Base-by-base conservation (phyloP, 1,140 invertebrate genomes). In the Nebria ingens region DNA sequence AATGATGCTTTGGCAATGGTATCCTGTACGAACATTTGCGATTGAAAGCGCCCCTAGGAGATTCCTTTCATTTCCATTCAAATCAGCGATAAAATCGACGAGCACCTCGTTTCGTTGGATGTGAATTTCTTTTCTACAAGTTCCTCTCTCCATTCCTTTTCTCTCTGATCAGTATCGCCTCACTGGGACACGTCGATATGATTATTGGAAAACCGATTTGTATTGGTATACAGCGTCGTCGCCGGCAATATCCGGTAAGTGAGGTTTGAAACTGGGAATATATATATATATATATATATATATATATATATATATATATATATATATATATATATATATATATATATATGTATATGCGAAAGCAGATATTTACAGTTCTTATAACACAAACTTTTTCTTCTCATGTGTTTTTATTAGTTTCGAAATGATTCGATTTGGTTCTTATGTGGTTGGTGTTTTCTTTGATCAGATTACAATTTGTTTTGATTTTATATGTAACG, bases 151-250 rank as follows among this genome's bases (percentile, higher is more conserved):
- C n/a, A n/a, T n/a, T n/a, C n/a, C n/a, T n/a, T n/a, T n/a, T n/a
- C n/a, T n/a, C n/a, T n/a, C n/a, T n/a, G n/a, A n/a, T n/a, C n/a
- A n/a, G n/a, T n/a, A 45, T 34, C 40, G 9, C 9, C 6, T 12
- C 40, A 45, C 40, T 12, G 3, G 17, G 9, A 45, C 6, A 45
- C 40, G 40, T 45, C 17, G 40, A 45, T 45, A 45, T 17, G 40
- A 17, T 45, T 45, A 45, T 45, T 45, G 40, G 40, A 45, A 45
- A 45, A 45, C 40, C 40, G 40, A 45, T 45, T 45, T 45, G 40
- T 45, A 45, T 45, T 17, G 40, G n/a, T n/a, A n/a, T 45, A 45
- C 17, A 11, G 40, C 40, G 4, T 45, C 40, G 15, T 4, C 40
- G n/a, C n/a, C 3, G 9, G 15, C 40, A 45, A 17, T 45, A 12